Evolutionary conservation across 2,888 invertebrate species (phyloP).

Genomic region (Xestia rhomboidea): DNA sequence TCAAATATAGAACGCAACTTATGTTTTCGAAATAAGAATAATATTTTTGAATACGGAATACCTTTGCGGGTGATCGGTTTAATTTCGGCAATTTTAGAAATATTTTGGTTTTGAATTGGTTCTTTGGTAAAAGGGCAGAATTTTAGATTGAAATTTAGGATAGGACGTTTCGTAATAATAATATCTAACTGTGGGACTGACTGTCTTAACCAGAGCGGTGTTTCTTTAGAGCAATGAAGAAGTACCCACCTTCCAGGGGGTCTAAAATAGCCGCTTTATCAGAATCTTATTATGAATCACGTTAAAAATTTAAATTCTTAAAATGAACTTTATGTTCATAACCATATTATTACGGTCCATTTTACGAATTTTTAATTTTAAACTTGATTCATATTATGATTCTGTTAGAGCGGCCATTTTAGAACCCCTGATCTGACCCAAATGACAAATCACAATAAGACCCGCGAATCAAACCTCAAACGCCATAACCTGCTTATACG

Average conservation of each 20-base stretch:
- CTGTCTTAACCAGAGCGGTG: not conserved
- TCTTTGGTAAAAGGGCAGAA: not conserved
- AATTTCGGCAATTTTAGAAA: constrained; percentile 63
- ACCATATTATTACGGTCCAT: too few relatives aligned
- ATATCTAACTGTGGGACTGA: not conserved
- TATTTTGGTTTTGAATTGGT: constrained; percentile 24
- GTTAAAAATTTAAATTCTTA: too few relatives aligned
- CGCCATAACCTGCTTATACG: constrained; percentile 54
- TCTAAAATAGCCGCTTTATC: too few relatives aligned
- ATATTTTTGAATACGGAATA: constrained; percentile 84
- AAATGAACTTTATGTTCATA: too few relatives aligned
- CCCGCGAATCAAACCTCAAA: constrained; percentile 57
- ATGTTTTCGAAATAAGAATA: constrained; percentile 80
- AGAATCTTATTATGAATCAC: too few relatives aligned
- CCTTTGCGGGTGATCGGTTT: constrained; percentile 86
- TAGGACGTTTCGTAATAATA: not conserved
- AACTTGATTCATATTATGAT: too few relatives aligned
- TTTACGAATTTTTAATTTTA: too few relatives aligned
- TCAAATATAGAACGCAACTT: constrained; percentile 86
- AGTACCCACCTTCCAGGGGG: constrained; percentile 5
- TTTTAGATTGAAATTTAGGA: not conserved
- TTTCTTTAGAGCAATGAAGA: not conserved
- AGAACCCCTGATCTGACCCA: constrained; percentile 43
- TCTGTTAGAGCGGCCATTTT: too few relatives aligned
- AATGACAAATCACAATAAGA: constrained; percentile 43